These are phyloP conservation scores for Lucifuga dentata DNA, from an alignment of 2,113 vertebrate species.

Conservation along the genomic window DNA sequence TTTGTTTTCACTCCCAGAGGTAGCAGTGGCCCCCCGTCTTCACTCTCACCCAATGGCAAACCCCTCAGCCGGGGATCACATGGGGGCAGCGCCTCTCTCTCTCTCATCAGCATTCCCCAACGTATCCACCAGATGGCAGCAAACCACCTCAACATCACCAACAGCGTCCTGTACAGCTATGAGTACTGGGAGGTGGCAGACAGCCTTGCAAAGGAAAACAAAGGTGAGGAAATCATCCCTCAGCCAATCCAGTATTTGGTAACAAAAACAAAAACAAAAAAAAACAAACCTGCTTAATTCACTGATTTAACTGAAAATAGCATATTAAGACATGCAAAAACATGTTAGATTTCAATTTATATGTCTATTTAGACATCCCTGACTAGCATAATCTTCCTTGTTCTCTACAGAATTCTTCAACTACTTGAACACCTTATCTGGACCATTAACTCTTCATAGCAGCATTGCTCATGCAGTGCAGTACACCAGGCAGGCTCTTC, in stretches of 20 bases:
- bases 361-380: not conserved
- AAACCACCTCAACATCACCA: slow-evolving; percentile 98
- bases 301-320: no score
- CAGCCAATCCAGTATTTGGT: no score
- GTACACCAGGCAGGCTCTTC: slow-evolving; percentile 96
- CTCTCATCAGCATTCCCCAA: slow-evolving; percentile 95
- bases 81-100: slow-evolving; percentile 82
- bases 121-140: slow-evolving; percentile 99
- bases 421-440: slow-evolving; percentile 95
- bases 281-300: no score
- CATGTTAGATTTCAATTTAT: not conserved
- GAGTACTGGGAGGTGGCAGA: slow-evolving; percentile 99
- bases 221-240: slow-evolving; percentile 80
- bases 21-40: slow-evolving; percentile 78
- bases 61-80: slow-evolving; percentile 86
- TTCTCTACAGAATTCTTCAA: slow-evolving; percentile 93
- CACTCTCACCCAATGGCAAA: slow-evolving; percentile 88
- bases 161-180: slow-evolving; percentile 97
- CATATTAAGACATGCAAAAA: not conserved
- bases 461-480: slow-evolving; percentile 95
- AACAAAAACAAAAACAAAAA: no score
- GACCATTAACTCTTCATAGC: slow-evolving; percentile 96
- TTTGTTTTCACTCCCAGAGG: slow-evolving; percentile 79
- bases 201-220: slow-evolving; percentile 95
- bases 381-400: slow-evolving; percentile 28